Evolutionary conservation across 2,888 invertebrate species (phyloP).

Genomic region (Spodoptera picta): DNA sequence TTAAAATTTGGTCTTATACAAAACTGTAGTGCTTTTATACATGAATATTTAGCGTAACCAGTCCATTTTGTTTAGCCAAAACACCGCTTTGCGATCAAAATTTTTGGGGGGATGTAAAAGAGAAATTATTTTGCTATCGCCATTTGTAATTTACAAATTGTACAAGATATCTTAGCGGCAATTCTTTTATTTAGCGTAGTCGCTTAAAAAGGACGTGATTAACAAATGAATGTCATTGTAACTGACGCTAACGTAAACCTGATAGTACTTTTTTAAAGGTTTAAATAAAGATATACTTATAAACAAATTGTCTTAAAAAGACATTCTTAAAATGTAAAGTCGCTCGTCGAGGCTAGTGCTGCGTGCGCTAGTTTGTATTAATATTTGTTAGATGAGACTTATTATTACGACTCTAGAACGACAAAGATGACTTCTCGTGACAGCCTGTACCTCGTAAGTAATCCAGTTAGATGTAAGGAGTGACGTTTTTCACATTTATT

Average conservation of each 20-base stretch:
- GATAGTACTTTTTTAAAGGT: constrained; percentile 75
- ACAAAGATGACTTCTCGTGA: constrained; percentile 73
- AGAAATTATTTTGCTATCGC: constrained; percentile 85
- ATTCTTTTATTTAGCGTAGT: constrained; percentile 70
- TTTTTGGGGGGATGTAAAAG: constrained; percentile 62
- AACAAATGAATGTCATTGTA: constrained; percentile 60
- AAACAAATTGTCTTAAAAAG: constrained; percentile 79
- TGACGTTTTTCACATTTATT: constrained; percentile 63
- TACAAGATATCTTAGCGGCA: constrained; percentile 69
- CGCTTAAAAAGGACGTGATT: constrained; percentile 77
- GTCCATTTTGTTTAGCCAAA: constrained; percentile 88
- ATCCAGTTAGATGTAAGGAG: constrained; percentile 60
- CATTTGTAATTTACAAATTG: constrained; percentile 73
- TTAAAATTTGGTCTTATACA: constrained; percentile 86
- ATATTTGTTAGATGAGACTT: constrained; percentile 75
- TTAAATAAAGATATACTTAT: constrained; percentile 70
- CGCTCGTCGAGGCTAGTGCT: constrained; percentile 69
- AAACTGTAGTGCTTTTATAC: constrained; percentile 87
- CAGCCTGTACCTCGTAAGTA: constrained; percentile 60
- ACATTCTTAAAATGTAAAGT: constrained; percentile 68
- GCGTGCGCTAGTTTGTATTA: constrained; percentile 67
- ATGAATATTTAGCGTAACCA: constrained; percentile 84
- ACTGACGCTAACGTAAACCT: constrained; percentile 64
- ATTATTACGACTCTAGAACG: constrained; percentile 70
- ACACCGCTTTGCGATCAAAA: constrained; percentile 84